Base-by-base conservation (phyloP, 2,113 vertebrate species). In the Tragulus kanchil region DNA sequence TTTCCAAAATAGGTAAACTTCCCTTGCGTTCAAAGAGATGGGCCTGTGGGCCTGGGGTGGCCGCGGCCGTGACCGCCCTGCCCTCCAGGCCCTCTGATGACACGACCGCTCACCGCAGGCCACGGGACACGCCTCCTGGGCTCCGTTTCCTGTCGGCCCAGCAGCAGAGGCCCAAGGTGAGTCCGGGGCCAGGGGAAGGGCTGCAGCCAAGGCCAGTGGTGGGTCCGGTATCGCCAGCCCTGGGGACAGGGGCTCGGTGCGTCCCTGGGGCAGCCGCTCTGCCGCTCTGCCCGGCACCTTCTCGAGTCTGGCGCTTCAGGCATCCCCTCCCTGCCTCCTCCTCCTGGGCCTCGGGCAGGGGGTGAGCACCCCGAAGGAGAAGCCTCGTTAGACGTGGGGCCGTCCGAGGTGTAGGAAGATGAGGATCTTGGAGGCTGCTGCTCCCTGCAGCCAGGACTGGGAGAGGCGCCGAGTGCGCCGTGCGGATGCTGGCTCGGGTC, bases 1-100 rank as follows among this genome's bases (percentile, higher is more conserved):
- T 98, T 99, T 98, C 98, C 97, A 98, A 98, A 99, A 97, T 98
- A 99, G 98, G 98, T 98, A 97, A 98, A 99, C 98, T 99, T 98
- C 98, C 98, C 98, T 95, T 96, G 96, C 95, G 98, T 98, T 99
- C 98, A 99, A 99, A 99, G 98, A 97, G 98, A 92, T 89, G 98
- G 98, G 98, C 96, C 98, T 19, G 0, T 9, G 50, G 98, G 97
- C 97, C 98, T 96, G 97, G 97, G 97, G 97, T 45, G 6, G 96
- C 97, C 95, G 95, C 97, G 97, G 97, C 97, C 98, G 96, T 92
- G 97, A 96, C 59, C 98, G 98, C 98, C 98, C 98, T 98, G 97
- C 98, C 85, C 97, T 93, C 94, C 90, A 64, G 98, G 95, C 97
- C 98, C 92, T 89, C 88, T 85, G 90, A 86, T 83, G 96, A 97